Evolutionary conservation across 2,797 vertebrate genomes (phyloP).

Genomic region (Hippocampus kuda): DNA sequence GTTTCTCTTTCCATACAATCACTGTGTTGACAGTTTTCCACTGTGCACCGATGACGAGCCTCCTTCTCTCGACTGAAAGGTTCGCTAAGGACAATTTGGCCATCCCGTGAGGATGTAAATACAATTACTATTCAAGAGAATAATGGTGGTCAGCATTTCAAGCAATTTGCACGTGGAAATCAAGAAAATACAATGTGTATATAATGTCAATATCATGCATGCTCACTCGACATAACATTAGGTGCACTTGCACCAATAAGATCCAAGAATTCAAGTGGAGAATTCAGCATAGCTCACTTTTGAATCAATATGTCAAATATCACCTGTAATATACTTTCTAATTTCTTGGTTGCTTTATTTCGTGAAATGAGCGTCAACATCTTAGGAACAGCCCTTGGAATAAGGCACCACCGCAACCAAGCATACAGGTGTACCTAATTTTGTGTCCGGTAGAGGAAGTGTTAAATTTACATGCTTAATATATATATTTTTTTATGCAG

Average conservation of each 20-base stretch:
- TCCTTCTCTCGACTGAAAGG: too few relatives aligned
- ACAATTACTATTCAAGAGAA: background rate
- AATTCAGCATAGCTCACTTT: background rate
- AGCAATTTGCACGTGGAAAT: slow-evolving; percentile 15
- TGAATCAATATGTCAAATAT: background rate
- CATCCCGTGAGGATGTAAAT: background rate
- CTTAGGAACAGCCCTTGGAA: background rate
- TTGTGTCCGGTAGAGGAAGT: slow-evolving; percentile 2
- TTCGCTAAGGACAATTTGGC: background rate
- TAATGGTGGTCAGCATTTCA: slow-evolving; percentile 10
- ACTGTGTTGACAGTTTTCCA: too few relatives aligned
- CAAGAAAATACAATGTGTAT: slow-evolving; percentile 37
- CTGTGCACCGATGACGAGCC: background rate
- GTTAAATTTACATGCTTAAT: slow-evolving; percentile 41
- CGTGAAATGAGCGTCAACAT: background rate
- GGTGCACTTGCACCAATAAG: background rate
- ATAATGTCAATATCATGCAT: slow-evolving; percentile 43
- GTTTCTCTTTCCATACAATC: background rate
- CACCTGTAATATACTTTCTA: background rate
- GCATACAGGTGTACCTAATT: background rate
- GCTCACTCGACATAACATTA: background rate
- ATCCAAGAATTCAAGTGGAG: background rate
- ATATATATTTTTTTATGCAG: slow-evolving; percentile 36
- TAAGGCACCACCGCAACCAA: background rate
- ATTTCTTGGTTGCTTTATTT: background rate